A percentile compares a stretch with the other conserved stretches of the same genome.
Evolutionary conservation across 2,888 invertebrate species (phyloP).

Genomic region (Cosmia trapezina): DNA sequence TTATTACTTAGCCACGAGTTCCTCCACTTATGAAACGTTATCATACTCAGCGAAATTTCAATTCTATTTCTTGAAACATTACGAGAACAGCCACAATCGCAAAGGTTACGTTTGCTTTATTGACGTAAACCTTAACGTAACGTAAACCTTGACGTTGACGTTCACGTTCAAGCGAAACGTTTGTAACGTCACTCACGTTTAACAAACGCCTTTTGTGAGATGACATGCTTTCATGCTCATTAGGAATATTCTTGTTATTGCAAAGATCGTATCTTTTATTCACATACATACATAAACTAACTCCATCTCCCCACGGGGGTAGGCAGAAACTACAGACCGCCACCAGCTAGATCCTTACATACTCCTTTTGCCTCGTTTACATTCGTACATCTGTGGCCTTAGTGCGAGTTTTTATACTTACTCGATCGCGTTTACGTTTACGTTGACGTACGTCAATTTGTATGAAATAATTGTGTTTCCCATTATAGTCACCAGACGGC

Average conservation of each 20-base stretch:
- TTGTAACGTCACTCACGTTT: conserved; percentile 25
- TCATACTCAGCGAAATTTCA: not conserved
- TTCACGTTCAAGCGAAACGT: conserved; percentile 4
- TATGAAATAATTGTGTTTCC: no score
- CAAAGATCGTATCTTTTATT: not conserved
- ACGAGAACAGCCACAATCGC: conserved; percentile 10
- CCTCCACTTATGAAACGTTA: not conserved
- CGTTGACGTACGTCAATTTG: no score
- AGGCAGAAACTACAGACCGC: no score
- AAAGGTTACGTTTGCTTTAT: conserved; percentile 22
- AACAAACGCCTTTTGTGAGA: conserved; percentile 21
- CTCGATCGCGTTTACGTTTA: no score
- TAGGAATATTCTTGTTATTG: conserved; percentile 12
- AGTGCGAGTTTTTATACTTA: no score
- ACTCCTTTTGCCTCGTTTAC: no score
- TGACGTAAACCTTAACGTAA: conserved; percentile 14
- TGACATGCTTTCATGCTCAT: conserved; percentile 28
- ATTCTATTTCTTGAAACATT: conserved; percentile 18
- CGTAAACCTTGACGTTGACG: conserved; percentile 14
- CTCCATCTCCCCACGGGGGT: not conserved
- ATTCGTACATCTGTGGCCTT: no score
- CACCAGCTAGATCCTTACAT: no score
- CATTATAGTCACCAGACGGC: no score
- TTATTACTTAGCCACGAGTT: no score
- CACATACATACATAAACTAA: not conserved